These are phyloP conservation scores for Mus musculus DNA, from an alignment of 2,113 vertebrate species.

Conservation along the genomic window GRCm39 chr3:73246501-73247000, in stretches of 20 bases:
- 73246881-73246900: background rate
- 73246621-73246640: background rate
- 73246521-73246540: background rate
- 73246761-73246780: background rate
- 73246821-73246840: background rate
- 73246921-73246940: too few species aligned
- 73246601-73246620: background rate
- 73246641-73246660: background rate
- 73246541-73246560: background rate
- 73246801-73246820: background rate
- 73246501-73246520: background rate
- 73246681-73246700: background rate
- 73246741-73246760: background rate
- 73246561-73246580: background rate
- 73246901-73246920: too few species aligned
- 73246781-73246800: constrained; percentile 6
- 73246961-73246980: background rate
- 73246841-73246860: background rate
- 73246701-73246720: background rate
- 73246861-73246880: background rate
- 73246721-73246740: background rate
- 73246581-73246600: background rate
- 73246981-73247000: background rate
- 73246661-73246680: background rate
- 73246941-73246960: too few species aligned